A percentile compares a stretch with the other conserved stretches of the same genome.
Conservation (phyloP, 2,888 invertebrate genomes). For the Polyommatus icarus region DNA sequence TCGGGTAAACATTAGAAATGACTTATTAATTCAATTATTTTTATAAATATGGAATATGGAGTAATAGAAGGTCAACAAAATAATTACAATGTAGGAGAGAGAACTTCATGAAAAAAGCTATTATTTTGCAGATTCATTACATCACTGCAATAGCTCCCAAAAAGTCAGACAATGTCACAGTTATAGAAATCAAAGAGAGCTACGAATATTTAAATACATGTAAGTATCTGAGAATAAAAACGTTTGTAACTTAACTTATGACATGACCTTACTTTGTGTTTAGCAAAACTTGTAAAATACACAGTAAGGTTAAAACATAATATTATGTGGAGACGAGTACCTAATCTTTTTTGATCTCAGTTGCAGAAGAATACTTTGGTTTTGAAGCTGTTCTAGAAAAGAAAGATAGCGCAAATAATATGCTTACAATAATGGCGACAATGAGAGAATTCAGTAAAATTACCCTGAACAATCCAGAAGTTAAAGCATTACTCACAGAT, state of each 20-base stretch:
- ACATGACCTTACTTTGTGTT: too few species aligned
- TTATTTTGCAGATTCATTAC: background rate
- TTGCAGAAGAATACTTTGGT: conserved; percentile 30
- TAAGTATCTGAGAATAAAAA: conserved; percentile 4
- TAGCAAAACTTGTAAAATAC: too few species aligned
- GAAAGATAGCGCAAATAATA: conserved; percentile 28
- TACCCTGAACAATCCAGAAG: conserved; percentile 42
- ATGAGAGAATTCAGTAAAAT: conserved; percentile 39
- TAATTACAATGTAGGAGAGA: too few species aligned
- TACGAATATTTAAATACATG: background rate
- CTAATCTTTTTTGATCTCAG: background rate
- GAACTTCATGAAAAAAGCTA: background rate
- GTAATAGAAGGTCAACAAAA: too few species aligned
- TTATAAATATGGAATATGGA: too few species aligned
- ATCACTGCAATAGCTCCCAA: background rate
- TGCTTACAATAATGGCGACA: conserved; percentile 33
- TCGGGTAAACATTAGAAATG: too few species aligned
- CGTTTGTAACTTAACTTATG: too few species aligned
- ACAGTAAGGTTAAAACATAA: too few species aligned
- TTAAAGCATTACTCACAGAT: conserved; percentile 46
- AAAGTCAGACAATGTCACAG: background rate
- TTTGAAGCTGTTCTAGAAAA: conserved; percentile 44
- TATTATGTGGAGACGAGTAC: too few species aligned
- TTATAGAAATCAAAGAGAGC: background rate
- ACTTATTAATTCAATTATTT: too few species aligned